Evolutionary conservation across 2,888 invertebrate species (phyloP).

Genomic region (Eilema sororculum): DNA sequence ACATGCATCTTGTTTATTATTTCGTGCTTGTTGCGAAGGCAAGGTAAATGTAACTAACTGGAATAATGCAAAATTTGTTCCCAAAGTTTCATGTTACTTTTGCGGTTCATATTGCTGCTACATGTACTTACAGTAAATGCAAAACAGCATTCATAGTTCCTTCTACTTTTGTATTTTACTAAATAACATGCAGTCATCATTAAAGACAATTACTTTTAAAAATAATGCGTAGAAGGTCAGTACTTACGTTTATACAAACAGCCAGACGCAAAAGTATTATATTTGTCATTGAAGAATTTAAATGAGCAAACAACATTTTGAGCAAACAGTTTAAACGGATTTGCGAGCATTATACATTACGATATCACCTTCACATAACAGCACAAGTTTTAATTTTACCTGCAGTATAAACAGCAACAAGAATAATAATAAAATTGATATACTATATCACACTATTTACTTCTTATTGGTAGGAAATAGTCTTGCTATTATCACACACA

Average conservation of each 20-base stretch:
- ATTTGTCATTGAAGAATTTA: constrained; percentile 5
- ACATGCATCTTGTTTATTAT: constrained; percentile 10
- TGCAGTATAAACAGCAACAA: background rate
- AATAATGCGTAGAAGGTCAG: background rate
- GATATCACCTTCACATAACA: background rate
- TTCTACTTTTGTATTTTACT: background rate
- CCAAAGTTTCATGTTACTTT: constrained; percentile 58
- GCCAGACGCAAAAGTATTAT: background rate
- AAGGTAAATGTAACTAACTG: constrained; percentile 20
- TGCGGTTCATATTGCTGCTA: constrained; percentile 50
- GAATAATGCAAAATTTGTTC: constrained; percentile 44
- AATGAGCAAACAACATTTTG: background rate
- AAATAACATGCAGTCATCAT: background rate
- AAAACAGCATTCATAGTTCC: constrained; percentile 21
- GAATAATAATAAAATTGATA: background rate
- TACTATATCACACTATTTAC: background rate
- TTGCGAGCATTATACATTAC: background rate
- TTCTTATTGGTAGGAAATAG: background rate
- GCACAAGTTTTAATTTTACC: background rate
- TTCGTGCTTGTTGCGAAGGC: too few species aligned
- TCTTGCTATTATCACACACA: background rate
- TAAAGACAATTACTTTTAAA: background rate
- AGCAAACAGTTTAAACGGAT: background rate
- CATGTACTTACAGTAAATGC: constrained; percentile 24
- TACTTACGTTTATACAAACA: background rate